These are phyloP conservation scores for Laticauda colubrina DNA, from an alignment of 2,113 vertebrate species.

Conservation along the genomic window DNA sequence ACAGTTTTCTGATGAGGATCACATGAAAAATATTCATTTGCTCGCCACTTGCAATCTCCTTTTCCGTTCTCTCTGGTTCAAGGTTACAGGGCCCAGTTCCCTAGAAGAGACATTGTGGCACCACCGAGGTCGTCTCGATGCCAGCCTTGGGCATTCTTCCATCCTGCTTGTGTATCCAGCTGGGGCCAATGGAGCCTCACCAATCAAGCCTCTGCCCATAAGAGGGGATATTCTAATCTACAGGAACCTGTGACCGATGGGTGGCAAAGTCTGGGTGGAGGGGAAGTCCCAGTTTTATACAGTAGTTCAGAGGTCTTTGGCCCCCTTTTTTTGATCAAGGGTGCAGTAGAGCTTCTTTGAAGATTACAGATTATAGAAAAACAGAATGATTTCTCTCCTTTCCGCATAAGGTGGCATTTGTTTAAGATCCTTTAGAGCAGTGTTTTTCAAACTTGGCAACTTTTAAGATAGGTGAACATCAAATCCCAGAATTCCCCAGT, in stretches of 20 bases:
- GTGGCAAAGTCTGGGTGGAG: not conserved
- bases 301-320: not conserved
- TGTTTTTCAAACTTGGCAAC: not conserved
- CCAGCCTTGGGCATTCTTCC: not conserved
- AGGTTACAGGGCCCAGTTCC: conserved; percentile 56
- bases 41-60: conserved; percentile 32
- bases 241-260: not conserved
- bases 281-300: not conserved
- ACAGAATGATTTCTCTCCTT: not conserved
- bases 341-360: not conserved
- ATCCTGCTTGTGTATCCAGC: not conserved
- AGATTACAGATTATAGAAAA: not conserved
- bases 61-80: conserved; percentile 53
- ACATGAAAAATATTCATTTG: conserved; percentile 62
- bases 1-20: conserved; percentile 67
- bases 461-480: not conserved
- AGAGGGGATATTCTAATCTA: not conserved
- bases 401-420: not conserved
- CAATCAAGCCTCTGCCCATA: not conserved
- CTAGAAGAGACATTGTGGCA: not conserved
- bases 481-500: not conserved
- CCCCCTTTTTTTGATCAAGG: not conserved
- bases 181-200: not conserved
- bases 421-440: not conserved
- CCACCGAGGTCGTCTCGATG: not conserved